A percentile compares a stretch with the other conserved stretches of the same genome.
Evolutionary conservation across 1,140 invertebrate species (phyloP).

Genomic region (Scaptomyza graminum): DNA sequence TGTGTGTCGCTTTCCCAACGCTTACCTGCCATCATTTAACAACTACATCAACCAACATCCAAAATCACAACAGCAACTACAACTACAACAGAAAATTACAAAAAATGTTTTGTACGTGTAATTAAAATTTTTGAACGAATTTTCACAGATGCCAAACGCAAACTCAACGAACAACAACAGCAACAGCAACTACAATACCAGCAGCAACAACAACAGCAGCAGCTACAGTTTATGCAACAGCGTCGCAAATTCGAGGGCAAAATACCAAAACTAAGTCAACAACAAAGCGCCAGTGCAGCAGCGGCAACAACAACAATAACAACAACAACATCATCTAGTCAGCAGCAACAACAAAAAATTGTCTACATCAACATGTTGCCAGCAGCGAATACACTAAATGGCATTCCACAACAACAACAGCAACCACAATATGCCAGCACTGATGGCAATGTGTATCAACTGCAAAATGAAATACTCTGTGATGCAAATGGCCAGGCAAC

Average conservation of each 20-base stretch:
- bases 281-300: slow-evolving; percentile 71
- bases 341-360: slow-evolving; percentile 58
- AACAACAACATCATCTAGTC: slow-evolving; percentile 74
- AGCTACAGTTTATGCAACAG: slow-evolving; percentile 77
- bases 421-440: slow-evolving; percentile 62
- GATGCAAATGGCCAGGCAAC: slow-evolving; percentile 73
- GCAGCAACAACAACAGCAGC: slow-evolving; percentile 43
- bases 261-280: slow-evolving; percentile 82
- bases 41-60: slow-evolving; percentile 44
- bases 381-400: slow-evolving; percentile 75
- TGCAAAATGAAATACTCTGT: slow-evolving; percentile 81
- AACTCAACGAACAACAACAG: slow-evolving; percentile 55
- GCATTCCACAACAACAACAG: slow-evolving; percentile 76
- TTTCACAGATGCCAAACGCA: slow-evolving; percentile 74
- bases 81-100: background rate
- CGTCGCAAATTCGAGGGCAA: slow-evolving; percentile 80
- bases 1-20: slow-evolving; percentile 38
- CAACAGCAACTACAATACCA: too few species aligned
- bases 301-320: slow-evolving; percentile 82
- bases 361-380: slow-evolving; percentile 76
- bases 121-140: slow-evolving; percentile 52
- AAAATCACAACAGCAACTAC: slow-evolving; percentile 25
- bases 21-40: slow-evolving; percentile 40
- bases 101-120: slow-evolving; percentile 17
- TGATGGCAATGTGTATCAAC: slow-evolving; percentile 76